A percentile compares a stretch with the other conserved stretches of the same genome.
These are phyloP conservation scores for Oryzias javanicus DNA, from an alignment of 2,113 vertebrate genomes.

Conservation along the genomic window DNA sequence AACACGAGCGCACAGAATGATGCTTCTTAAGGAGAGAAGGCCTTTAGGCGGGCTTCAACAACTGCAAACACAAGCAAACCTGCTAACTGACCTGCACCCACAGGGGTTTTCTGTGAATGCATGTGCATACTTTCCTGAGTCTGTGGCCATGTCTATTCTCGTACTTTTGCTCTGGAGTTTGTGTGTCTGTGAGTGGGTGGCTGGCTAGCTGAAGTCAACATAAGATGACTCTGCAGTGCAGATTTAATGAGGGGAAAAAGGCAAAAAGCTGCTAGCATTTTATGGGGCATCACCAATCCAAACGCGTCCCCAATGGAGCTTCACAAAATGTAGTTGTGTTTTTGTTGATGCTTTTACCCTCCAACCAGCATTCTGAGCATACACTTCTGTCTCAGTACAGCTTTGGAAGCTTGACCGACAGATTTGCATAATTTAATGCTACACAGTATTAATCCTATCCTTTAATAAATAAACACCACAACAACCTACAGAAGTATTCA, in stretches of 20 bases:
- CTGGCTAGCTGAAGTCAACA: too few relatives aligned
- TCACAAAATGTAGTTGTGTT: not conserved
- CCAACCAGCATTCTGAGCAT: too few relatives aligned
- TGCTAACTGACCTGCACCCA: not conserved
- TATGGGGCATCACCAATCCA: not conserved
- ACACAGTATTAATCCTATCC: too few relatives aligned
- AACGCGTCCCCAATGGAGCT: not conserved
- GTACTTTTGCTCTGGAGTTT: not conserved
- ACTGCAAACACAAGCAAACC: not conserved
- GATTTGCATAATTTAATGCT: too few relatives aligned
- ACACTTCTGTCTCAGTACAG: too few relatives aligned
- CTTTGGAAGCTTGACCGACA: too few relatives aligned
- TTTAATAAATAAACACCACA: too few relatives aligned
- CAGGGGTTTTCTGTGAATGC: not conserved
- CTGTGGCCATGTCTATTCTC: not conserved
- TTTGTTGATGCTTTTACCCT: not conserved
- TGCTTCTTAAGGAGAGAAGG: too few relatives aligned
- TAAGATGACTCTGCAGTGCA: not conserved
- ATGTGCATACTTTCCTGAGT: not conserved
- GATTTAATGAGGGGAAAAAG: conserved; percentile 3
- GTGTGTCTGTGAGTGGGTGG: not conserved
- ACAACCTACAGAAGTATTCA: too few relatives aligned
- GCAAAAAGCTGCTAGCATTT: conserved; percentile 1
- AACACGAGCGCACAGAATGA: too few relatives aligned
- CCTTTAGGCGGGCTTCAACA: not conserved